Evolutionary conservation across 2,113 vertebrate genomes (phyloP), one percentile per base, ranked within the genome.

Genomic region (Grammomys surdaster): DNA sequence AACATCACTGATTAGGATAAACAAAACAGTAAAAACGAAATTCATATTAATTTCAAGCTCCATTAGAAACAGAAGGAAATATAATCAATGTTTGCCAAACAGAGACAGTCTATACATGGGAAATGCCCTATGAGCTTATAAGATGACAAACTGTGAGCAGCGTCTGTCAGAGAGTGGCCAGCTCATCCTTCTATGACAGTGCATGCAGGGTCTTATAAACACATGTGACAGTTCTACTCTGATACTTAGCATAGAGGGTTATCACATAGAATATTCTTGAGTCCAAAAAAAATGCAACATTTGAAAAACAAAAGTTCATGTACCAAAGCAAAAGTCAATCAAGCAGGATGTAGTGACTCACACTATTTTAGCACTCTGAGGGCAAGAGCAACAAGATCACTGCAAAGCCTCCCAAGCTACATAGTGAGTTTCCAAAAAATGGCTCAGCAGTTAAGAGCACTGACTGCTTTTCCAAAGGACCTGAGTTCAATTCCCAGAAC

Each of bases 41-140:
- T 81, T 89, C 88, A 82, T 96, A 93, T 98, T 98, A 98, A 98
- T 98, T 98, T 98, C 98, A 98, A 98, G 96, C 93, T 96, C 97
- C 97, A 98, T 98, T 98, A 98, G 97, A 98, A 98, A 96, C 95
- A 97, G 96, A 98, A 97, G 95, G 86, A 86, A 94, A 88, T 94
- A 97, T 93, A 97, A 98, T 97, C 98, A 98, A 95, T 97, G 96
- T 95, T 96, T 98, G 97, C 92, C 96, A 98, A 98, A 97, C 75
- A 95, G 84, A 91, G 94, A 97, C 63, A 97, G 97, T 96, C 96
- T 96, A 95, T 85, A 98, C 31, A 60, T 13, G 5, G 60, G 22
- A 90, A 98, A 98, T 46, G 84, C 95, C 70, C 97, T 98, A 88
- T 90, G 96, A 70, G 88, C 93, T 82, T 77, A 0, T 93, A 98